A percentile compares a stretch with the other conserved stretches of the same genome.
Conservation (phyloP, 1,140 invertebrate genomes). For the Ceratina australensis region DNA sequence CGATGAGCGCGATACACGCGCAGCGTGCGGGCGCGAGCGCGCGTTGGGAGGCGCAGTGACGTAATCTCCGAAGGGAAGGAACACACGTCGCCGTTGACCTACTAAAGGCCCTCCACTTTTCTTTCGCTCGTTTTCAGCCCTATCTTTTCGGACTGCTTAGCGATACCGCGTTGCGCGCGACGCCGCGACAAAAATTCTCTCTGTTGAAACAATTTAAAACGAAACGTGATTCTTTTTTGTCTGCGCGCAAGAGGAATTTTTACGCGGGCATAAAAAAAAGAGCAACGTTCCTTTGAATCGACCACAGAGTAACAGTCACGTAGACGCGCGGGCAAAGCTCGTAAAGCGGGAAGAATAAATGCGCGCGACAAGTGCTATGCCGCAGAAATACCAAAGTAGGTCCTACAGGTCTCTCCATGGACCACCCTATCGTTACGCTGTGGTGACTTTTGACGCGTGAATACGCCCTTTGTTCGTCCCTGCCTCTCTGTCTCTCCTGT, state of each 20-base stretch:
- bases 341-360: slow-evolving; percentile 39
- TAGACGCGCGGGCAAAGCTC: neutral
- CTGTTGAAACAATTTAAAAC: no score
- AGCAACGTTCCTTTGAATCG: no score
- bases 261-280: neutral
- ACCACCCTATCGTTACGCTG: slow-evolving; percentile 64
- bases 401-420: slow-evolving; percentile 57
- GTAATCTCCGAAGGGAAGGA: slow-evolving; percentile 68
- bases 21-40: slow-evolving; percentile 49
- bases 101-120: slow-evolving; percentile 65
- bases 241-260: neutral
- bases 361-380: slow-evolving; percentile 60
- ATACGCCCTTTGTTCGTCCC: slow-evolving; percentile 68
- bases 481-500: slow-evolving; percentile 5
- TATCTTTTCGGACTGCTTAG: slow-evolving; percentile 46
- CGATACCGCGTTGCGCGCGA: neutral
- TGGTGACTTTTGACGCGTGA: slow-evolving; percentile 71
- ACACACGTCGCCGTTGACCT: slow-evolving; percentile 67
- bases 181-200: neutral
- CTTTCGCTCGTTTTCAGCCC: slow-evolving; percentile 53
- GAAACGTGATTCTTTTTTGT: neutral
- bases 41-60: slow-evolving; percentile 58
- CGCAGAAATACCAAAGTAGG: slow-evolving; percentile 62
- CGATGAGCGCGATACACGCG: slow-evolving; percentile 8
- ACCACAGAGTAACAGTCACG: neutral